phyloP scores from a whole-genome alignment of 2,113 vertebrate species.

The Synodontis membranacea region DNA sequence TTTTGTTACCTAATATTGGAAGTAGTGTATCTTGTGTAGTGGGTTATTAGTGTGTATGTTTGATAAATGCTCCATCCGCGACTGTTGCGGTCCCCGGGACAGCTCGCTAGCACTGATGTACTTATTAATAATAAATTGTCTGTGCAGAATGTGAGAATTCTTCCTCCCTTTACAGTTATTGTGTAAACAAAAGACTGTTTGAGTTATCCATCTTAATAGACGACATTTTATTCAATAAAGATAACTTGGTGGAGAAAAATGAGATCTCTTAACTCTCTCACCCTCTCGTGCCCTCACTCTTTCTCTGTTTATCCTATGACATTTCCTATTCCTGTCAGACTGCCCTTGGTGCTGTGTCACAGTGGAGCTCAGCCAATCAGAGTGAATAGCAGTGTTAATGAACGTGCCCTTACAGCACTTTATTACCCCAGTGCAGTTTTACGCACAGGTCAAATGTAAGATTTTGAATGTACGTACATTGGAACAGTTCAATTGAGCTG shows the following conservation, averaged over 20 bases:
- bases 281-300: conserved; percentile 53
- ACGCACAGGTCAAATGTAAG: conserved; percentile 3
- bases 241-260: conserved; percentile 79
- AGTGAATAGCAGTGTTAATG: conserved; percentile 34
- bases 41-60: conserved; percentile 75
- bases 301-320: conserved; percentile 47
- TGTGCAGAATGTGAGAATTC: conserved; percentile 76
- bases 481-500: conserved; percentile 18
- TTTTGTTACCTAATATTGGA: conserved; percentile 78
- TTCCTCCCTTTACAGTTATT: conserved; percentile 77
- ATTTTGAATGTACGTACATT: conserved; percentile 15
- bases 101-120: conserved; percentile 79
- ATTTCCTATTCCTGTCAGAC: conserved; percentile 41
- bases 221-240: conserved; percentile 81
- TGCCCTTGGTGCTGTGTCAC: conserved; percentile 48
- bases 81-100: conserved; percentile 75
- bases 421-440: conserved; percentile 25
- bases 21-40: conserved; percentile 77
- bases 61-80: conserved; percentile 76
- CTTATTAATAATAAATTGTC: conserved; percentile 83
- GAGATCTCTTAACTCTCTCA: conserved; percentile 61
- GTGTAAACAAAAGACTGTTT: conserved; percentile 77
- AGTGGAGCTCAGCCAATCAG: conserved; percentile 27
- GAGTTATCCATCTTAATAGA: conserved; percentile 80
- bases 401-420: conserved; percentile 24